Evolutionary conservation across 2,888 invertebrate species (phyloP).

Genomic region (Chromoteleia sp.): DNA sequence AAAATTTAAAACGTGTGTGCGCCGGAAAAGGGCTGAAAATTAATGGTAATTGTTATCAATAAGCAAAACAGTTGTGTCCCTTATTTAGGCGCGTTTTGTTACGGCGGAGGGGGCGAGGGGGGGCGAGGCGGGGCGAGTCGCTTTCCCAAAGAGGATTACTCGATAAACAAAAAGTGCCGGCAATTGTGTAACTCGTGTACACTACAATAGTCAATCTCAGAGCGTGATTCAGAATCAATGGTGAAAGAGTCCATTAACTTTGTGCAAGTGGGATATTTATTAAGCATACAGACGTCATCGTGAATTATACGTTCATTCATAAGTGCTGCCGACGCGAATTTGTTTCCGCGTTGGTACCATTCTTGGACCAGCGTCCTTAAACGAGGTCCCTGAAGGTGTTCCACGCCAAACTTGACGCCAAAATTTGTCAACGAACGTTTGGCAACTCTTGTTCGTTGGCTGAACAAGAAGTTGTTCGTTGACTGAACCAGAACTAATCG

Average conservation of each 20-base stretch:
- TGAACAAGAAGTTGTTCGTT: too few relatives aligned
- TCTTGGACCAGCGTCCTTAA: not conserved
- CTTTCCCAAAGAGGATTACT: conserved; percentile 41
- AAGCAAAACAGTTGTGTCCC: conserved; percentile 54
- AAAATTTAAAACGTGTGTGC: too few relatives aligned
- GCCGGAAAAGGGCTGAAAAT: conserved; percentile 35
- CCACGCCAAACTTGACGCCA: too few relatives aligned
- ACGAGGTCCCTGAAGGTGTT: too few relatives aligned
- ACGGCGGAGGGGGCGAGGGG: not conserved
- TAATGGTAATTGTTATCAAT: conserved; percentile 67
- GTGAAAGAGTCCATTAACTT: conserved; percentile 20
- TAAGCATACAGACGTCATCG: conserved; percentile 45
- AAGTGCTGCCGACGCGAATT: not conserved
- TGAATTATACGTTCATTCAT: conserved; percentile 33
- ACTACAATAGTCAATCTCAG: conserved; percentile 25
- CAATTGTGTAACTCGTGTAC: conserved; percentile 22
- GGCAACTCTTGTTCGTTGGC: too few relatives aligned
- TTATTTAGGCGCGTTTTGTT: conserved; percentile 60
- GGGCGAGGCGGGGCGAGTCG: not conserved
- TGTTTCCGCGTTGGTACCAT: not conserved
- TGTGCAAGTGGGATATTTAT: conserved; percentile 37
- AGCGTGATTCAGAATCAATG: conserved; percentile 28
- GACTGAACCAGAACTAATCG: too few relatives aligned
- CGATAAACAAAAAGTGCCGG: conserved; percentile 25
- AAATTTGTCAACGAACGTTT: too few relatives aligned